These are phyloP conservation scores for Coronaproctus castanopsis DNA, from an alignment of 2,888 invertebrate species.

Conservation along the genomic window DNA sequence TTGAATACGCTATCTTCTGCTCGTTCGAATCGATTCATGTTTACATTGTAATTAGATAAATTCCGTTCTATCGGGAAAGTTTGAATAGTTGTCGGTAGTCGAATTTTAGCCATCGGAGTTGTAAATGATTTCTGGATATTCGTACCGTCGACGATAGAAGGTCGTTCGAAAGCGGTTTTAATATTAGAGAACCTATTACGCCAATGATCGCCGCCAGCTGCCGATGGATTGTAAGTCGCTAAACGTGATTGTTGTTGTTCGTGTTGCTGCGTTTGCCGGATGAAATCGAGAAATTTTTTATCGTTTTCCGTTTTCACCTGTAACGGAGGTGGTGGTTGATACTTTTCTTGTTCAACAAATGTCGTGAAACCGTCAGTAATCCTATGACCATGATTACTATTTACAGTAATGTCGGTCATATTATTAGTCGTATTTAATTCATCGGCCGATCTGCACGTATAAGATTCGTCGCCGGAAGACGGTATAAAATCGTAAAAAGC, in stretches of 20 bases:
- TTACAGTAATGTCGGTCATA: background rate
- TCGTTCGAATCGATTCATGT: background rate
- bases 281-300: conserved; percentile 59
- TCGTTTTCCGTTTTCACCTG: conserved; percentile 69
- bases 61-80: too few relatives aligned
- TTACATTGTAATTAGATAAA: background rate
- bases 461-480: conserved; percentile 29
- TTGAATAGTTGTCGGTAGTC: conserved; percentile 30
- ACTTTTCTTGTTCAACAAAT: background rate
- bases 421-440: conserved; percentile 13
- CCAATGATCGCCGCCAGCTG: conserved; percentile 42
- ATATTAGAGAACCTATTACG: conserved; percentile 63
- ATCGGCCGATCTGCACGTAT: conserved; percentile 24
- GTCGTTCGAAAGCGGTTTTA: conserved; percentile 56
- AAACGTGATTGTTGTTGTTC: conserved; percentile 24
- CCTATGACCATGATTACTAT: background rate
- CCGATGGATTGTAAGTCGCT: conserved; percentile 23
- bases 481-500: conserved; percentile 26
- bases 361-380: background rate
- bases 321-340: conserved; percentile 24
- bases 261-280: conserved; percentile 47
- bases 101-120: conserved; percentile 20
- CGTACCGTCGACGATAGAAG: background rate
- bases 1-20: background rate
- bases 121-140: conserved; percentile 21